Conservation (phyloP, 2,888 invertebrate genomes). For the Mesochorus sp. region DNA sequence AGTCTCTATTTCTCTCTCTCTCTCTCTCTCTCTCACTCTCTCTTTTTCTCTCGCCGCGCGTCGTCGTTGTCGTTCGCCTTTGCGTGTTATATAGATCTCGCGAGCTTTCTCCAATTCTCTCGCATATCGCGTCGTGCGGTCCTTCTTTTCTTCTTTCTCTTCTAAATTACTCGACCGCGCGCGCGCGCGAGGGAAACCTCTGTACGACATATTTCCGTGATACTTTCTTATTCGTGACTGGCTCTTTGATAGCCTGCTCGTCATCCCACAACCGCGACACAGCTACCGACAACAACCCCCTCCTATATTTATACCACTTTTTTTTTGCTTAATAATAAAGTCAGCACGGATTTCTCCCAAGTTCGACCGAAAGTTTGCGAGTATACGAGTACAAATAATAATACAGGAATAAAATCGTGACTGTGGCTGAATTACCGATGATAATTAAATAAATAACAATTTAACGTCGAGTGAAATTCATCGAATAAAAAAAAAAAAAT, state of each 20-base stretch:
- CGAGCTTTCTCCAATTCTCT: constrained; percentile 20
- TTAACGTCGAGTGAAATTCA: too few species aligned
- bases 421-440: too few species aligned
- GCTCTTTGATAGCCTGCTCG: constrained; percentile 57
- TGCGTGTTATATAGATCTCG: constrained; percentile 26
- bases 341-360: constrained; percentile 3
- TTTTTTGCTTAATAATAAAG: constrained; percentile 17
- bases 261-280: constrained; percentile 35
- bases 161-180: constrained; percentile 25
- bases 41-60: constrained; percentile 15
- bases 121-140: constrained; percentile 25
- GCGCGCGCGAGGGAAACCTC: constrained; percentile 24
- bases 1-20: too few species aligned
- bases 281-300: constrained; percentile 8
- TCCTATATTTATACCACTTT: background rate
- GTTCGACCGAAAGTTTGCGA: background rate
- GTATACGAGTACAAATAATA: background rate
- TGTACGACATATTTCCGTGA: constrained; percentile 57
- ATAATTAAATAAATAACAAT: too few species aligned
- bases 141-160: constrained; percentile 1
- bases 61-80: constrained; percentile 34
- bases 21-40: background rate
- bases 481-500: too few species aligned
- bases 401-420: too few species aligned
- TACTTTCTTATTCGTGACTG: constrained; percentile 56